Base-by-base conservation (phyloP, 1,140 invertebrate species). In the Conus betulinus region DNA sequence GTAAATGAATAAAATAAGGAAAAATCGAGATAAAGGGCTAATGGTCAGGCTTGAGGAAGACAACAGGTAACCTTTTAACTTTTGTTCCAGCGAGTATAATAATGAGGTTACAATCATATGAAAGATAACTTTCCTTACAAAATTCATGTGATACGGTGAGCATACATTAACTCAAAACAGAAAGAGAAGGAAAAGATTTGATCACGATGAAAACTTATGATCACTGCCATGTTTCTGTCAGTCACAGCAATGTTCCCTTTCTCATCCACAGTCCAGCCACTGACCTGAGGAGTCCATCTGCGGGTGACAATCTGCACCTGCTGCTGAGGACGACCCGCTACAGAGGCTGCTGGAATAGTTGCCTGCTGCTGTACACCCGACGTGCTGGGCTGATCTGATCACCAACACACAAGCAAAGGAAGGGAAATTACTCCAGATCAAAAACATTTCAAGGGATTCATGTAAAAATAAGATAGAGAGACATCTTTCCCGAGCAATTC, bases 291-390 rank as follows among this genome's bases (percentile, higher is more conserved):
- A 86, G n/a, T 93, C 92, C 51, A 93, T 90, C 81, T 94, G 93
- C 17, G 94, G 93, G 92, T 92, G 27, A 95, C 94, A 78, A 93
- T 93, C 89, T 94, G 94, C 3, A 95, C 93, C 88, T 94, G 93
- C 86, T 93, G 93, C 74, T 93, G 93, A 11, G 93, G 93, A 60
- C 94, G 89, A 15, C 89, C 91, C 85, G 93, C 63, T 79, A 90
- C 86, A 82, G 88, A 83, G 55, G 86, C 85, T 25, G 93, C 91
- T 82, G 91, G 91, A 23, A 90, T 88, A 0, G 87, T 78, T 13
- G 88, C 60, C 67, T 85, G 84, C 13, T 51, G 74, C 23, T 83
- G 82, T 39, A 83, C 11, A 20, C 85, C 85, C 20, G 85, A 87
- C 10, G 76, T 91, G 74, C 88, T 93, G 90, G 57, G 91, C 63